Evolutionary conservation across 2,888 invertebrate genomes (phyloP).

Genomic region (Ectemnius lituratus): DNA sequence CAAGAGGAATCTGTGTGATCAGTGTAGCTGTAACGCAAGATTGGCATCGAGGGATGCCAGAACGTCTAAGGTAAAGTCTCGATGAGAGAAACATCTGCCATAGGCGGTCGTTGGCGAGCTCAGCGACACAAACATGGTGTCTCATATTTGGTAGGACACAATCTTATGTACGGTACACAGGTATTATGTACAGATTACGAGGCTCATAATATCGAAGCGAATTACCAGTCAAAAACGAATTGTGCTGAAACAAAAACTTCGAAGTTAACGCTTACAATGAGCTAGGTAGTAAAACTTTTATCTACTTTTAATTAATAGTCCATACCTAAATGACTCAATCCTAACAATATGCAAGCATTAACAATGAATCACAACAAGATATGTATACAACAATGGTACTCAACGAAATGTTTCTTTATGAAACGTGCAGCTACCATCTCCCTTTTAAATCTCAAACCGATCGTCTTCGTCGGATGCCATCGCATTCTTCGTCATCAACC

Average conservation of each 20-base stretch:
- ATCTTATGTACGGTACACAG: slow-evolving; percentile 42
- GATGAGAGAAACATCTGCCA: no score
- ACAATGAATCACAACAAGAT: slow-evolving; percentile 78
- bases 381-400: slow-evolving; percentile 77
- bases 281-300: slow-evolving; percentile 73
- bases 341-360: slow-evolving; percentile 79
- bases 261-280: slow-evolving; percentile 70
- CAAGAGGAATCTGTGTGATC: slow-evolving; percentile 8
- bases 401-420: slow-evolving; percentile 71
- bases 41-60: no score
- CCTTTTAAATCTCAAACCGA: slow-evolving; percentile 66
- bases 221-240: slow-evolving; percentile 70
- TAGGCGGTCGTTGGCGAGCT: no score
- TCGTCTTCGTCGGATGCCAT: slow-evolving; percentile 45
- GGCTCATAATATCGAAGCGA: slow-evolving; percentile 64
- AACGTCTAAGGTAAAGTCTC: no score
- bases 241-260: slow-evolving; percentile 76
- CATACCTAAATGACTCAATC: slow-evolving; percentile 79
- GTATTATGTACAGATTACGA: slow-evolving; percentile 38
- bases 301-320: slow-evolving; percentile 77
- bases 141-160: slow-evolving; percentile 29
- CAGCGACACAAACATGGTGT: no score
- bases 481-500: neutral
- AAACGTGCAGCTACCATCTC: slow-evolving; percentile 71
- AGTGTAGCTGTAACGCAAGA: slow-evolving; percentile 39